Conservation (phyloP, 2,113 vertebrate species). For the Neoarius graeffei region DNA sequence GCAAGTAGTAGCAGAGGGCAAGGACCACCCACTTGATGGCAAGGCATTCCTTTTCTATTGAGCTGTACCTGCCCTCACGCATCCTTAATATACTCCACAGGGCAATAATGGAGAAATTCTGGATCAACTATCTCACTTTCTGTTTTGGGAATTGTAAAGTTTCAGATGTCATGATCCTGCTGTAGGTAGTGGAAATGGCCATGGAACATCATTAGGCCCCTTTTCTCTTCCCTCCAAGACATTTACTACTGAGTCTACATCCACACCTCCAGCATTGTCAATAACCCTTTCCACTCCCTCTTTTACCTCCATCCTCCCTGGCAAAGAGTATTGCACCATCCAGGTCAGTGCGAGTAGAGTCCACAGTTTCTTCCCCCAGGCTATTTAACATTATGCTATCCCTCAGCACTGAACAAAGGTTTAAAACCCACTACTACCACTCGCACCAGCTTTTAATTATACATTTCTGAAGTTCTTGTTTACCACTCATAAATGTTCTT, state of each 20-base stretch:
- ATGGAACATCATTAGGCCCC: slow-evolving; percentile 15
- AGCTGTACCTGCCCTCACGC: no score
- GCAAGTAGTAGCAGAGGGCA: no score
- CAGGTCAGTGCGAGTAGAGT: not conserved
- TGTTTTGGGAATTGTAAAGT: slow-evolving; percentile 26
- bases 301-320: not conserved
- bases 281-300: not conserved
- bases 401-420: not conserved
- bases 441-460: not conserved
- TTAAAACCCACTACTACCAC: not conserved
- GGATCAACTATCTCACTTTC: slow-evolving; percentile 18
- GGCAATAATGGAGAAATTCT: slow-evolving; percentile 13
- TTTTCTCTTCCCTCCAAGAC: slow-evolving; percentile 10
- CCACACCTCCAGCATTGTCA: slow-evolving; percentile 8
- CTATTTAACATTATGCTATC: not conserved
- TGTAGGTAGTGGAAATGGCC: slow-evolving; percentile 24
- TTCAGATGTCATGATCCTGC: slow-evolving; percentile 27
- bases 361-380: not conserved
- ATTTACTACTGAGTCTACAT: not conserved
- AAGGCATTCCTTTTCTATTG: no score
- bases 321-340: not conserved
- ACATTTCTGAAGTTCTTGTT: not conserved
- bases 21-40: no score
- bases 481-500: not conserved
- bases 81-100: not conserved